Percentiles rank a stretch among this genome's conserved stretches.
These are phyloP conservation scores for Gouania willdenowi DNA, from an alignment of 2,797 vertebrate species.

Conservation along the genomic window DNA sequence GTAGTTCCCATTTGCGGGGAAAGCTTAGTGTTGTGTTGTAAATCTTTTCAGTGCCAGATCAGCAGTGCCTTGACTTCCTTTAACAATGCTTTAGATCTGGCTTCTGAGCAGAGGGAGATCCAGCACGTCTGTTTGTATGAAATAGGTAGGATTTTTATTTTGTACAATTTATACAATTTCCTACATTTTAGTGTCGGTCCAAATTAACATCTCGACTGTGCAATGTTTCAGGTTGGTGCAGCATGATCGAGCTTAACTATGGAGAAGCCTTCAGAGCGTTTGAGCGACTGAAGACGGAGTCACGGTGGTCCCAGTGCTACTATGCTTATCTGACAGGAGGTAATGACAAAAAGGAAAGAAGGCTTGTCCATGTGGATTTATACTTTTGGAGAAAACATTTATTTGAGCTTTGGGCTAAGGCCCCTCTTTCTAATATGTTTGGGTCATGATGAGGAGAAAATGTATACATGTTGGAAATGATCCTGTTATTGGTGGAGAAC, in stretches of 20 bases:
- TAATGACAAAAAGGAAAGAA: slow-evolving; percentile 26
- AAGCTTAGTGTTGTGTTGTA: neutral
- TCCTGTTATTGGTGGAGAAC: too few relatives aligned
- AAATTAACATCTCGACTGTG: too few relatives aligned
- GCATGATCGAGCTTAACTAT: slow-evolving; percentile 98
- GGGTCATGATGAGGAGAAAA: too few relatives aligned
- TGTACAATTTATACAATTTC: too few relatives aligned
- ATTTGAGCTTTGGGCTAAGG: too few relatives aligned
- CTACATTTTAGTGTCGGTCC: slow-evolving; percentile 2
- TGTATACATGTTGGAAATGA: too few relatives aligned
- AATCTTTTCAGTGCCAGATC: slow-evolving; percentile 98
- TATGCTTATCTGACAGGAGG: slow-evolving; percentile 97
- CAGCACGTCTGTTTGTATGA: slow-evolving; percentile 98
- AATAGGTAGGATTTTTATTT: slow-evolving; percentile 80
- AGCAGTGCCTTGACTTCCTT: slow-evolving; percentile 95
- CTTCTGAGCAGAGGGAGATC: slow-evolving; percentile 95
- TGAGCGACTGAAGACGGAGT: slow-evolving; percentile 92
- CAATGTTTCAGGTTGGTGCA: slow-evolving; percentile 89
- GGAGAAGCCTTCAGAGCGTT: slow-evolving; percentile 89
- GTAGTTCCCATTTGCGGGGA: neutral
- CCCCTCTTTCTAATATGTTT: too few relatives aligned
- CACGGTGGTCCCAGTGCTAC: slow-evolving; percentile 98
- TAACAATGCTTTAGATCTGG: slow-evolving; percentile 89
- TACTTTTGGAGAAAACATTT: too few relatives aligned
- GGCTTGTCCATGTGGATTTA: too few relatives aligned